Conservation (phyloP, 2,888 invertebrate genomes). For the Tenthredo notha region DNA sequence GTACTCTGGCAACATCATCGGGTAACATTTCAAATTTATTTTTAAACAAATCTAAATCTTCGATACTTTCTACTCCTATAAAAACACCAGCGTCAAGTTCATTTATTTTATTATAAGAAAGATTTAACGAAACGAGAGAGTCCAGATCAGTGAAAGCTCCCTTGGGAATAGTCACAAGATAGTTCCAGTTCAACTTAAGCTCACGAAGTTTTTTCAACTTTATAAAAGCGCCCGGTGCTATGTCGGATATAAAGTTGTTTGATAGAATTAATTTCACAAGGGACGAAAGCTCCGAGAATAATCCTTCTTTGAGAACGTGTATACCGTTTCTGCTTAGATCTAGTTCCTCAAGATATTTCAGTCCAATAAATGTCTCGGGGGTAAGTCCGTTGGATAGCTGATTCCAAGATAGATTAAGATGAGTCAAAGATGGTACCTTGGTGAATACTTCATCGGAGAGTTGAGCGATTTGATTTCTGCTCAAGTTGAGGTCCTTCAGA, state of each 20-base stretch:
- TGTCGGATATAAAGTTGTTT: slow-evolving; percentile 48
- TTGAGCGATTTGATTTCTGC: slow-evolving; percentile 50
- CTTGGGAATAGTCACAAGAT: slow-evolving; percentile 44
- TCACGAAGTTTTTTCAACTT: slow-evolving; percentile 37
- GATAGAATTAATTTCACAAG: slow-evolving; percentile 46
- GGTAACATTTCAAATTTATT: slow-evolving; percentile 50
- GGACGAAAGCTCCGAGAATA: slow-evolving; percentile 39
- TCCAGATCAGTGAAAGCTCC: slow-evolving; percentile 37
- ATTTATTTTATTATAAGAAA: slow-evolving; percentile 50
- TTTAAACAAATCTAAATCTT: slow-evolving; percentile 47
- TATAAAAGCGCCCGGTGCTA: slow-evolving; percentile 35
- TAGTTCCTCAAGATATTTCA: slow-evolving; percentile 49
- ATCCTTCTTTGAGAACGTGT: slow-evolving; percentile 27
- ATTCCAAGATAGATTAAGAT: slow-evolving; percentile 53
- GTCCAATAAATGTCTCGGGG: slow-evolving; percentile 35
- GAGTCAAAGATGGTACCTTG: slow-evolving; percentile 30
- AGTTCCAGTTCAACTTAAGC: slow-evolving; percentile 52
- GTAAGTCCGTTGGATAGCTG: slow-evolving; percentile 42
- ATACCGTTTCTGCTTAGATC: slow-evolving; percentile 50
- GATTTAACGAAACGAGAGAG: slow-evolving; percentile 40
- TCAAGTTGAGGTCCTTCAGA: slow-evolving; percentile 45
- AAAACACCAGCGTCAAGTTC: slow-evolving; percentile 41
- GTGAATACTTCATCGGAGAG: slow-evolving; percentile 29
- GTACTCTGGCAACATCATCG: slow-evolving; percentile 37
- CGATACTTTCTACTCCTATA: slow-evolving; percentile 27